Conservation (phyloP, 2,888 invertebrate species). For the Zaprionus obscuricornis region DNA sequence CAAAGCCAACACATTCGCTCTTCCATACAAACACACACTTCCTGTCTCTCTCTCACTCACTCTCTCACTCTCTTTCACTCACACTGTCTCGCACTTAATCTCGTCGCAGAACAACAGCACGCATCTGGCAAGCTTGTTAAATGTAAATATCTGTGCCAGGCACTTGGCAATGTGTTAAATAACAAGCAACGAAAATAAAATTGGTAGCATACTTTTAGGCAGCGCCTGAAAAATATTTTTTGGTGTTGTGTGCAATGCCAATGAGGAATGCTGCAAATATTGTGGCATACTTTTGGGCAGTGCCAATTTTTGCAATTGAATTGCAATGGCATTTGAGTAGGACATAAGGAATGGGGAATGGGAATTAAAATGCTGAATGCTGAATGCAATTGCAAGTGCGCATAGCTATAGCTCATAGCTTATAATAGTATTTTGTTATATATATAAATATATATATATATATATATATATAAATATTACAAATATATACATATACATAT, state of each 20-base stretch:
- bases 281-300: constrained; percentile 39
- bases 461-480: neutral
- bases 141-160: neutral
- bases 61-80: too few relatives aligned
- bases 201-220: too few relatives aligned
- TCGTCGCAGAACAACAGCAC: too few relatives aligned
- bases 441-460: neutral
- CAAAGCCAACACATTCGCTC: neutral
- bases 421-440: constrained; percentile 21
- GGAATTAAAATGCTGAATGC: constrained; percentile 30
- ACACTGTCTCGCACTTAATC: too few relatives aligned
- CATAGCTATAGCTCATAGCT: constrained; percentile 18
- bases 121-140: too few relatives aligned
- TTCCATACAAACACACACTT: too few relatives aligned
- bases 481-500: neutral
- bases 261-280: constrained; percentile 16
- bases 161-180: too few relatives aligned
- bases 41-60: too few relatives aligned
- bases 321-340: too few relatives aligned
- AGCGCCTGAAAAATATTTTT: too few relatives aligned
- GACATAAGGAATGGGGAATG: neutral
- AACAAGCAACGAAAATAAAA: too few relatives aligned
- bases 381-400: constrained; percentile 19
- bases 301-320: constrained; percentile 56
- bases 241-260: constrained; percentile 1